Evolutionary conservation across 2,888 invertebrate species (phyloP).

Genomic region (Acanthopleura granulata): DNA sequence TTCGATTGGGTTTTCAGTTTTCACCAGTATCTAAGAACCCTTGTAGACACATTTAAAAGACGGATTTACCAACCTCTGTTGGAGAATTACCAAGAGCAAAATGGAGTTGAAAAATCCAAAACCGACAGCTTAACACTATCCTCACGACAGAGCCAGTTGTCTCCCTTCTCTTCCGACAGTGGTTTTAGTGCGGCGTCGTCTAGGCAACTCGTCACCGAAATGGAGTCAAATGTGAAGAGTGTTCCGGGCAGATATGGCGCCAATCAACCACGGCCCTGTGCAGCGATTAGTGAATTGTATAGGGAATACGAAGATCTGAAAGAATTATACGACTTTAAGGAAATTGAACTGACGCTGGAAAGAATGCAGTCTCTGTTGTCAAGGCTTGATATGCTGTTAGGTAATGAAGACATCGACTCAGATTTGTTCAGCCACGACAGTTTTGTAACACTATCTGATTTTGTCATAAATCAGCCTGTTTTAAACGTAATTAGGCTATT

Average conservation of each 20-base stretch:
- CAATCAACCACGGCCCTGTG: slow-evolving; percentile 36
- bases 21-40: slow-evolving; percentile 39
- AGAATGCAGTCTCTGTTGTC: slow-evolving; percentile 51
- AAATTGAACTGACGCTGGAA: slow-evolving; percentile 49
- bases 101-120: slow-evolving; percentile 40
- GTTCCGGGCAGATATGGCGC: slow-evolving; percentile 32
- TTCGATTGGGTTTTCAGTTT: slow-evolving; percentile 30
- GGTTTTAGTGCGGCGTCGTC: slow-evolving; percentile 34
- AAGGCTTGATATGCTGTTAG: slow-evolving; percentile 47
- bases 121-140: slow-evolving; percentile 28
- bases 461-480: not conserved
- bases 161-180: slow-evolving; percentile 41
- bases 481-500: slow-evolving; percentile 43
- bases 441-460: slow-evolving; percentile 36
- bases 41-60: slow-evolving; percentile 49
- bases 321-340: slow-evolving; percentile 52
- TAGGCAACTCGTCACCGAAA: slow-evolving; percentile 3
- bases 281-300: slow-evolving; percentile 46
- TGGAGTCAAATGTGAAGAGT: slow-evolving; percentile 27
- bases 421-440: slow-evolving; percentile 54
- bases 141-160: slow-evolving; percentile 46
- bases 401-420: slow-evolving; percentile 47
- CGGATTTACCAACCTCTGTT: slow-evolving; percentile 53
- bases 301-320: slow-evolving; percentile 53
- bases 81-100: slow-evolving; percentile 47